These are phyloP conservation scores for Orussus abietinus DNA, from an alignment of 1,140 invertebrate genomes.

Conservation along the genomic window DNA sequence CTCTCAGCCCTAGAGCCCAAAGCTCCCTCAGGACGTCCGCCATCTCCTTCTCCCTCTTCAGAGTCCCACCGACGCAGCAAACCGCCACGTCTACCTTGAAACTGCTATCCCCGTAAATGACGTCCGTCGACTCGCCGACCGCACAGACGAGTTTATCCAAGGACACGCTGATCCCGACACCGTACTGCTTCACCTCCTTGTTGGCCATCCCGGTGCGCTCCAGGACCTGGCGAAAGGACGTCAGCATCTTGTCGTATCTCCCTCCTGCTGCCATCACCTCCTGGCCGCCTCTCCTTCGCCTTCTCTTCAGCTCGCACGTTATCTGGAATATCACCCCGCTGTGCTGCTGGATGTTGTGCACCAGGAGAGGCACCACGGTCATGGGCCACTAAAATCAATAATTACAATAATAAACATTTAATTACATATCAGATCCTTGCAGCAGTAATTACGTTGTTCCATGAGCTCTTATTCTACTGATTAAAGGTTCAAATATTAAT, in stretches of 20 bases:
- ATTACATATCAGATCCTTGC: too few relatives aligned
- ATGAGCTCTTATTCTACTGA: too few relatives aligned
- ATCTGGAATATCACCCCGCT: slow-evolving; percentile 73
- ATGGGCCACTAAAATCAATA: slow-evolving; percentile 57
- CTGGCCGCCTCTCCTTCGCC: slow-evolving; percentile 53
- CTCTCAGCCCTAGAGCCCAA: slow-evolving; percentile 57
- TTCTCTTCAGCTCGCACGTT: slow-evolving; percentile 60
- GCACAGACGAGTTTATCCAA: slow-evolving; percentile 65
- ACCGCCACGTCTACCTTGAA: slow-evolving; percentile 62
- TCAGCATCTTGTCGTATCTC: slow-evolving; percentile 44
- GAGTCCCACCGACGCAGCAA: slow-evolving; percentile 57
- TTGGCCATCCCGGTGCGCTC: slow-evolving; percentile 38
- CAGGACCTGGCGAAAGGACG: slow-evolving; percentile 41
- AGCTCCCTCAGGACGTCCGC: slow-evolving; percentile 58
- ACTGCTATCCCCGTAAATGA: slow-evolving; percentile 33
- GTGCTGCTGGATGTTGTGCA: slow-evolving; percentile 64
- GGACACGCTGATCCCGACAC: slow-evolving; percentile 72
- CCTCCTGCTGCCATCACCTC: slow-evolving; percentile 68
- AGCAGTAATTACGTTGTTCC: too few relatives aligned
- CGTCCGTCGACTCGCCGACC: slow-evolving; percentile 48
- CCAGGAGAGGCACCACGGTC: slow-evolving; percentile 60
- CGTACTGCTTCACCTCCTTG: slow-evolving; percentile 55
- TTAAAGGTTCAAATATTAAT: too few relatives aligned
- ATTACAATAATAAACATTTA: slow-evolving; percentile 4
- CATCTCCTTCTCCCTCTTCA: slow-evolving; percentile 61